Evolutionary conservation across 2,888 invertebrate genomes (phyloP), one percentile per base, ranked within the genome.

Genomic region (Ectemnius lituratus): DNA sequence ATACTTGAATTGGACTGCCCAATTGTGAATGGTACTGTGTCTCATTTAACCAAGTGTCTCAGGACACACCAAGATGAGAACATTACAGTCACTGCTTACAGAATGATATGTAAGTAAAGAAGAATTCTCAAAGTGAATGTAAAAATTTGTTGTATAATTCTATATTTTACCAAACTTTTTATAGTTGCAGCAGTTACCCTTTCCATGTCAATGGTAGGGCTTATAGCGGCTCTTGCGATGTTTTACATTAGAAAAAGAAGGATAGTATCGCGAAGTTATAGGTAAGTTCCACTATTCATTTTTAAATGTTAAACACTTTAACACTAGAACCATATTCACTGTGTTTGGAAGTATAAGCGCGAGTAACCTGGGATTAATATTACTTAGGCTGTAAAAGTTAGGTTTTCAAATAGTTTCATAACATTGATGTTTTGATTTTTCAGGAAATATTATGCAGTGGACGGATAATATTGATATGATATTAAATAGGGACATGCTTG

Each of bases 1-100:
- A 91, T 95, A 59, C 88, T 95, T 4, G 91, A 93, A 46, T 84
- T 94, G 18, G 82, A 90, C 4, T 91, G 93, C 0, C 89, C 91
- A 1, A 86, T 91, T 14, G 92, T 91, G 72, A 93, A 93, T 84
- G 93, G 93, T 13, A 91, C 92, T 6, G 80, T 91, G 81, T 88
- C 81, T 49, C 88, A 91, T 56, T 86, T 92, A 47, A 85, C 85
- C 46, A 90, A 89, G 68, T 91, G 93, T 83, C 81, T 93, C 70
- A 85, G 60, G 28, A 76, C 69, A 37, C 67, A 72, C 37, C 63
- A 73, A 16, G 72, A 70, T n/a, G 58, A 78, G 16, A 52, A 16
- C 70, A 45, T 73, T 23, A 67, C 73, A n/a, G 23, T 76, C 13
- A 60, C 74, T 49, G 74, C 75, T 6, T 79, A 74, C 68, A 57